phyloP scores from a whole-genome alignment of 2,113 vertebrate species.

The Laterallus jamaicensis region DNA sequence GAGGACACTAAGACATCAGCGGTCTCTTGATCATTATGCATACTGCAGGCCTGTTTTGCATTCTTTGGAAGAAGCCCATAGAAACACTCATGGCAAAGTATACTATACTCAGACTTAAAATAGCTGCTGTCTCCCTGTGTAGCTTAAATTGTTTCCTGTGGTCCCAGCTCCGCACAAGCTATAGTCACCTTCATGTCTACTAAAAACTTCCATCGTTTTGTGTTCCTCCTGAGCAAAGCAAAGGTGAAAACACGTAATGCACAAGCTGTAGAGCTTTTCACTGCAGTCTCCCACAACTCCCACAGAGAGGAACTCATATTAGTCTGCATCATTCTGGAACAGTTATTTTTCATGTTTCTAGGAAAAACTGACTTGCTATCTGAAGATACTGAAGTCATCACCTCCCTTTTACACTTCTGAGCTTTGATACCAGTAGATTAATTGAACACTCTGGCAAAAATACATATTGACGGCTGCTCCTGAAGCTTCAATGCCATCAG shows the following conservation, averaged over 20 bases:
- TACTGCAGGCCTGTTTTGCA: background rate
- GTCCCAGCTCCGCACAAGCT: background rate
- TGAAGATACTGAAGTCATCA: background rate
- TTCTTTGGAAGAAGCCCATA: background rate
- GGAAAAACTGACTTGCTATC: background rate
- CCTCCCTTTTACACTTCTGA: background rate
- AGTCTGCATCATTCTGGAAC: background rate
- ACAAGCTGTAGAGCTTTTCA: background rate
- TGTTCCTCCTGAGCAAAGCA: background rate
- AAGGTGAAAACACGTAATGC: background rate
- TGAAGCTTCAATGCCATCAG: background rate
- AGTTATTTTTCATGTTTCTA: background rate
- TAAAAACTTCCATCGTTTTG: background rate
- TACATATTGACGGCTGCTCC: background rate
- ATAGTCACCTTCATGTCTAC: background rate
- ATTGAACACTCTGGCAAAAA: background rate
- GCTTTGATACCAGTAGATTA: background rate
- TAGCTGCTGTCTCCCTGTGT: background rate
- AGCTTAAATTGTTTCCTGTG: background rate
- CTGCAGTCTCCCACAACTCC: background rate
- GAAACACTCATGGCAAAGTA: background rate
- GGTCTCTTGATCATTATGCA: background rate
- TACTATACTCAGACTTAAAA: background rate
- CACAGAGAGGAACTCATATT: background rate
- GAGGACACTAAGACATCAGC: background rate